Conservation (phyloP, 37 sponge, comb jelly and placozoan genomes). For the Halichondria panicea region DNA sequence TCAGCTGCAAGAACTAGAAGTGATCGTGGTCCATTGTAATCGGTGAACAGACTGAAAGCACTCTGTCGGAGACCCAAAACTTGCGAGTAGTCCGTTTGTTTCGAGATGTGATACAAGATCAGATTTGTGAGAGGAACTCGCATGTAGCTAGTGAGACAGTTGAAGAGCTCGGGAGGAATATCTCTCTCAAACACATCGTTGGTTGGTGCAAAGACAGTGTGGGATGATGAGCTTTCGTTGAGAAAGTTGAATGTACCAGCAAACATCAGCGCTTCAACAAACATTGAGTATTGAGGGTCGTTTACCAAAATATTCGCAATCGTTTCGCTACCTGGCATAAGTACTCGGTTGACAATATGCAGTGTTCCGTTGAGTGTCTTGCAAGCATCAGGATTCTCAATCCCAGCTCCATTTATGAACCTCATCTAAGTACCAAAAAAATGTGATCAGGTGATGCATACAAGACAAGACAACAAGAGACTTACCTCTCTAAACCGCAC, state of each 20-base stretch:
- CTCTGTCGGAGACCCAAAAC: slow-evolving; percentile 9
- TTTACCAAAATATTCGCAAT: slow-evolving; percentile 30
- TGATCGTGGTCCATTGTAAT: slow-evolving; percentile 3
- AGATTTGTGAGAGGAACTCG: slow-evolving; percentile 31
- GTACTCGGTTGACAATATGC: slow-evolving; percentile 43
- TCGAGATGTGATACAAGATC: slow-evolving; percentile 31
- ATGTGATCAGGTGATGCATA: not conserved
- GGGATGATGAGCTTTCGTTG: slow-evolving; percentile 7
- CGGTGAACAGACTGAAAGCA: not conserved
- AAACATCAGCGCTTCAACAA: slow-evolving; percentile 13
- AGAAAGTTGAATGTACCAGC: slow-evolving; percentile 29
- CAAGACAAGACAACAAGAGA: not conserved
- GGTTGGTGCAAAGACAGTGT: slow-evolving; percentile 47
- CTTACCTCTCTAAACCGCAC: slow-evolving; percentile 4
- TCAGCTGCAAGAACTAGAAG: not conserved
- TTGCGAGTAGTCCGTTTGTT: slow-evolving; percentile 27
- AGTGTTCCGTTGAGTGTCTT: slow-evolving; percentile 18
- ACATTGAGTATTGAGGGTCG: slow-evolving; percentile 14
- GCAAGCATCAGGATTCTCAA: slow-evolving; percentile 37
- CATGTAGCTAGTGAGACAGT: slow-evolving; percentile 29
- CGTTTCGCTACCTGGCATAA: slow-evolving; percentile 31
- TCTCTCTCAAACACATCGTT: slow-evolving; percentile 22
- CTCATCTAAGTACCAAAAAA: slow-evolving; percentile 19
- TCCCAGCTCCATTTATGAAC: slow-evolving; percentile 42
- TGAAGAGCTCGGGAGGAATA: slow-evolving; percentile 14